These are phyloP conservation scores for Chlorodrepanis virens DNA, from an alignment of 2,113 vertebrate genomes.

Conservation along the genomic window DNA sequence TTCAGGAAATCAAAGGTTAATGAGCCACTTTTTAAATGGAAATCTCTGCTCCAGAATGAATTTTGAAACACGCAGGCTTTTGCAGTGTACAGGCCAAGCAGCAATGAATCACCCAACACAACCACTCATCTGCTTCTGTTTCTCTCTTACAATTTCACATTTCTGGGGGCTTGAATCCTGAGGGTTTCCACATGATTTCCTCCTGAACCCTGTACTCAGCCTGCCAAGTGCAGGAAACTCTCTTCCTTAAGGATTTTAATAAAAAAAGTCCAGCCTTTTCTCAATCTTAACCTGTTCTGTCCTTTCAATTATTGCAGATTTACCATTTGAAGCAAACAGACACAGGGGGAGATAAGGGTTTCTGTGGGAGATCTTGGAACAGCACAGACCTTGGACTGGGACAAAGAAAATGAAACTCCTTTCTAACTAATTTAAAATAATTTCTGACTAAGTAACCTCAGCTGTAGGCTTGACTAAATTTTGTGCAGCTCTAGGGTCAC, in stretches of 20 bases:
- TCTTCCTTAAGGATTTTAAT: neutral
- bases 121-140: conserved; percentile 16
- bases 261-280: neutral
- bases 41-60: conserved; percentile 19
- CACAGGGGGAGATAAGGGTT: neutral
- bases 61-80: neutral
- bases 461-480: neutral
- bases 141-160: conserved; percentile 5
- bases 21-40: conserved; percentile 41
- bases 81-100: neutral
- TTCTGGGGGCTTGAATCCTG: neutral
- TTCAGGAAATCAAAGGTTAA: conserved; percentile 38
- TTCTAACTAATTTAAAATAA: neutral
- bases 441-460: neutral
- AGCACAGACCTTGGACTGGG: neutral
- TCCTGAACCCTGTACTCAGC: neutral
- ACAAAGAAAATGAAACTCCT: neutral
- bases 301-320: neutral
- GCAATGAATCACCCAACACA: conserved; percentile 1
- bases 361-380: neutral
- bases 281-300: neutral
- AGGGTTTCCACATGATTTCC: neutral
- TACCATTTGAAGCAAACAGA: neutral
- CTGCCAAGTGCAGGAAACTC: neutral
- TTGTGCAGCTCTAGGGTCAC: neutral